Percentiles rank a stretch among this genome's conserved stretches.
phyloP scores from a whole-genome alignment of 37 sponge, comb jelly and placozoan genomes.

The Beroe ovata region DNA sequence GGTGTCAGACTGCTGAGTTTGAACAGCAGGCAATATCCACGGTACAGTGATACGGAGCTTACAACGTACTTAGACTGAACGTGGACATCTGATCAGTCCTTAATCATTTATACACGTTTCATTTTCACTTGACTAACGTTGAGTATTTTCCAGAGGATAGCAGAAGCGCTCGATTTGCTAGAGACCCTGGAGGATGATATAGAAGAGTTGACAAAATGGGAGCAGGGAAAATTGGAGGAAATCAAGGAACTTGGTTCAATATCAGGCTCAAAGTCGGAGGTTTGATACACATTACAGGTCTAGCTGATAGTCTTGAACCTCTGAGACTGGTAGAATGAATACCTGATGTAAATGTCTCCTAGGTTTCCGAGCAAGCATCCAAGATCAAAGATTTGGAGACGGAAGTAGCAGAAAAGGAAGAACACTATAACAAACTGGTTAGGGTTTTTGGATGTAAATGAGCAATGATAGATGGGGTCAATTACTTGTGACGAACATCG shows the following conservation, averaged over 20 bases:
- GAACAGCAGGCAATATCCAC: conserved; percentile 1
- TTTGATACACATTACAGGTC: too few relatives aligned
- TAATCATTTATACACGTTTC: too few relatives aligned
- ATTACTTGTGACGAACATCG: too few relatives aligned
- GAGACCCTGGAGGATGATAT: not conserved
- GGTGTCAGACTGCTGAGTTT: not conserved
- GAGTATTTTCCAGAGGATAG: conserved; percentile 30
- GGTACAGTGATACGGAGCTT: too few relatives aligned
- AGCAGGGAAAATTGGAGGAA: not conserved
- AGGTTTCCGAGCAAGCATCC: not conserved
- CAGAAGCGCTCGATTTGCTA: conserved; percentile 10
- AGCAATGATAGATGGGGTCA: not conserved
- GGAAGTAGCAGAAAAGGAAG: not conserved
- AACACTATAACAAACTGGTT: conserved; percentile 18
- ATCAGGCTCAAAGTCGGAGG: not conserved
- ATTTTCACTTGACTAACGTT: too few relatives aligned
- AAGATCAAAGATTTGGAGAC: conserved; percentile 7
- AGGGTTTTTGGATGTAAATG: too few relatives aligned
- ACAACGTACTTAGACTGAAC: too few relatives aligned
- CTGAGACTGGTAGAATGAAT: too few relatives aligned
- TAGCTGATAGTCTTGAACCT: too few relatives aligned
- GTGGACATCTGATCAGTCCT: too few relatives aligned
- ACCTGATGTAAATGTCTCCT: too few relatives aligned
- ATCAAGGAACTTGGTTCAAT: not conserved
- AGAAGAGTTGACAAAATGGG: conserved; percentile 27